These are phyloP conservation scores for Dipodomys spectabilis DNA, from an alignment of 2,113 vertebrate species.

Conservation along the genomic window DNA sequence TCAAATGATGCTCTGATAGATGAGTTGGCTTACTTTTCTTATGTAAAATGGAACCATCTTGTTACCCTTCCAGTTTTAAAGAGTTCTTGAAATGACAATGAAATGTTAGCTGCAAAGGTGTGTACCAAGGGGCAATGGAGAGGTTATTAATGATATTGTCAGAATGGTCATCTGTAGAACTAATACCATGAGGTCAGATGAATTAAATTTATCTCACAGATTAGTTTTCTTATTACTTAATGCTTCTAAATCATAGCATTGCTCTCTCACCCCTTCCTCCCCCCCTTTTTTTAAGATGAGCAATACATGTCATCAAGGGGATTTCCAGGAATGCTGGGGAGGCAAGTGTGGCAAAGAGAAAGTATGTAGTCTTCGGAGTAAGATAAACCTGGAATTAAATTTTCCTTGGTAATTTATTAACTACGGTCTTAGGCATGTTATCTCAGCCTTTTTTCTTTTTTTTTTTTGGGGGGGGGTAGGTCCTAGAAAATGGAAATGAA, in stretches of 20 bases:
- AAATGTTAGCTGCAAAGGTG: not conserved
- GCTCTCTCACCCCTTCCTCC: not conserved
- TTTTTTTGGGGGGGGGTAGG: too few species aligned
- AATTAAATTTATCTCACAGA: conserved; percentile 17
- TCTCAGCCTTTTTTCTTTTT: conserved; percentile 4
- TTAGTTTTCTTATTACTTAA: conserved; percentile 50
- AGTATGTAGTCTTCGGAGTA: conserved; percentile 33
- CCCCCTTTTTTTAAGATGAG: conserved; percentile 38
- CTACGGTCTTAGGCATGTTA: not conserved
- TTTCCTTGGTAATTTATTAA: conserved; percentile 58
- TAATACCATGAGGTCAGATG: not conserved
- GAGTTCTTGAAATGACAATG: conserved; percentile 5
- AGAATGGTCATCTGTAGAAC: not conserved
- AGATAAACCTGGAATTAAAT: conserved; percentile 39
- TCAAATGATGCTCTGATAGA: conserved; percentile 24
- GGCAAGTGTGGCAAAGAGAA: conserved; percentile 22
- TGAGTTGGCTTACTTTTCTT: not conserved
- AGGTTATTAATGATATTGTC: not conserved
- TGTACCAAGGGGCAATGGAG: not conserved
- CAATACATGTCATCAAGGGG: conserved; percentile 55
- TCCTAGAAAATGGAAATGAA: conserved; percentile 55
- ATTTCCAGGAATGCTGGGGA: conserved; percentile 68
- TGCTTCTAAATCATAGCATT: conserved; percentile 40
- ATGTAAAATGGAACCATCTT: not conserved
- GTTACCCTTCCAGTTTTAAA: conserved; percentile 21